Evolutionary conservation across 1,140 invertebrate genomes (phyloP).

Genomic region (Sycobia sp.): DNA sequence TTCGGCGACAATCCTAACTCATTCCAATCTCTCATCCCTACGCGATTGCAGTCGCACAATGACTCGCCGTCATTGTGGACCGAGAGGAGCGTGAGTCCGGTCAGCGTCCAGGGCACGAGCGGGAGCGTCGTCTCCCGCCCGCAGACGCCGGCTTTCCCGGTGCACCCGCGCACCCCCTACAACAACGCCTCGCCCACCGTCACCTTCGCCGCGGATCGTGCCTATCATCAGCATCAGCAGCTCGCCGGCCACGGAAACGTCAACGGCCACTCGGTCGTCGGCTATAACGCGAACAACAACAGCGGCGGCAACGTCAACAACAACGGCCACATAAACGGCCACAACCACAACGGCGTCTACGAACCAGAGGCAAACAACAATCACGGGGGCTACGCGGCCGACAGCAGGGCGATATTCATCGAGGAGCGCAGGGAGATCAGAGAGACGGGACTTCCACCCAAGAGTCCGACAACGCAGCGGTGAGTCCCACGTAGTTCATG

Average conservation of each 20-base stretch:
- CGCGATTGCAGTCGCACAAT: conserved; percentile 68
- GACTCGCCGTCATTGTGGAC: conserved; percentile 69
- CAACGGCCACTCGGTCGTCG: conserved; percentile 39
- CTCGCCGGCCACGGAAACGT: conserved; percentile 41
- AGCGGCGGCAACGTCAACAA: conserved; percentile 39
- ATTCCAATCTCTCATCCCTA: too few relatives aligned
- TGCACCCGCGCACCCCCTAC: conserved; percentile 86
- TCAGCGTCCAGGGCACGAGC: conserved; percentile 47
- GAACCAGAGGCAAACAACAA: conserved; percentile 45
- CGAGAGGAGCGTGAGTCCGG: conserved; percentile 65
- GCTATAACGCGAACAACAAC: conserved; percentile 31
- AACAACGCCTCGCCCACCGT: conserved; percentile 68
- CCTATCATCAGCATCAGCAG: conserved; percentile 44
- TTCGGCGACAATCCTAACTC: too few relatives aligned
- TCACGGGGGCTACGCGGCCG: conserved; percentile 39
- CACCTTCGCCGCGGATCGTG: conserved; percentile 58
- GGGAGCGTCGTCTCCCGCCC: conserved; percentile 67
- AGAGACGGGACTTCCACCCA: conserved; percentile 69
- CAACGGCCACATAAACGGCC: conserved; percentile 40
- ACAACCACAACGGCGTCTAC: conserved; percentile 27
- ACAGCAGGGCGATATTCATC: conserved; percentile 53
- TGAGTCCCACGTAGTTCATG: conserved; percentile 58
- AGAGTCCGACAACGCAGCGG: conserved; percentile 76
- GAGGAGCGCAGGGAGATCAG: conserved; percentile 61
- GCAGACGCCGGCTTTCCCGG: conserved; percentile 88